Percentiles rank a stretch among this genome's conserved stretches.
phyloP scores from a whole-genome alignment of 2,797 vertebrate species.

The Lacerta bilineata region DNA sequence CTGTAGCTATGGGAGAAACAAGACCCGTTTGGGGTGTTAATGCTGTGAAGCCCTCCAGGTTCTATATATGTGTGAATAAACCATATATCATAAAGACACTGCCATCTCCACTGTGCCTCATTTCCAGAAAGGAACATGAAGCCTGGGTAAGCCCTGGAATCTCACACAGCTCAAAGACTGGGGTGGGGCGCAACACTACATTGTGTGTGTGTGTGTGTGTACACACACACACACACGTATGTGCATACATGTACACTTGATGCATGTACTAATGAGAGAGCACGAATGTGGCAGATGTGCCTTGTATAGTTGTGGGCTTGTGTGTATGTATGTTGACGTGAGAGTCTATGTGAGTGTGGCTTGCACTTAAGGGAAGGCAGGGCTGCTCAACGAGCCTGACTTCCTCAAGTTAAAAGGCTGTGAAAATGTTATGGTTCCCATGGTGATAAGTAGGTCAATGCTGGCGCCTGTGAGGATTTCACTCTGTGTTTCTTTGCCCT shows the following conservation, averaged over 20 bases:
- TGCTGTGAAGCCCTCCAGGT: too few species aligned
- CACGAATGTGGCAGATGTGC: not conserved
- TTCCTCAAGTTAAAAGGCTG: conserved; percentile 39
- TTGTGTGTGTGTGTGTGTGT: not conserved
- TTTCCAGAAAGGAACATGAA: too few species aligned
- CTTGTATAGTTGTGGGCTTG: not conserved
- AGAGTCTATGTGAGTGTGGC: not conserved
- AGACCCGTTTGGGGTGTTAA: too few species aligned
- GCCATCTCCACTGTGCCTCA: too few species aligned
- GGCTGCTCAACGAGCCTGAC: conserved; percentile 29
- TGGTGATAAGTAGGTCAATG: conserved; percentile 19
- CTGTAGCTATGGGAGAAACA: too few species aligned
- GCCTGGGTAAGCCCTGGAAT: too few species aligned
- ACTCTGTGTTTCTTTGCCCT: conserved; percentile 25
- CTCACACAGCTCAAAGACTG: too few species aligned
- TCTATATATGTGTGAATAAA: too few species aligned
- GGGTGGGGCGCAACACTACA: too few species aligned
- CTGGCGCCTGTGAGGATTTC: conserved; percentile 45
- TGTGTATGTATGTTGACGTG: not conserved
- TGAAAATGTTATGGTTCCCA: conserved; percentile 41
- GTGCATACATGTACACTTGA: not conserved
- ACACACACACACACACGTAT: not conserved
- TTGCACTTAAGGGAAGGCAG: not conserved
- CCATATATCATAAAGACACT: too few species aligned
- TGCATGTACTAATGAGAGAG: not conserved